A percentile compares a stretch with the other conserved stretches of the same genome.
Conservation (phyloP, 2,888 invertebrate species). For the Volucella zonaria region DNA sequence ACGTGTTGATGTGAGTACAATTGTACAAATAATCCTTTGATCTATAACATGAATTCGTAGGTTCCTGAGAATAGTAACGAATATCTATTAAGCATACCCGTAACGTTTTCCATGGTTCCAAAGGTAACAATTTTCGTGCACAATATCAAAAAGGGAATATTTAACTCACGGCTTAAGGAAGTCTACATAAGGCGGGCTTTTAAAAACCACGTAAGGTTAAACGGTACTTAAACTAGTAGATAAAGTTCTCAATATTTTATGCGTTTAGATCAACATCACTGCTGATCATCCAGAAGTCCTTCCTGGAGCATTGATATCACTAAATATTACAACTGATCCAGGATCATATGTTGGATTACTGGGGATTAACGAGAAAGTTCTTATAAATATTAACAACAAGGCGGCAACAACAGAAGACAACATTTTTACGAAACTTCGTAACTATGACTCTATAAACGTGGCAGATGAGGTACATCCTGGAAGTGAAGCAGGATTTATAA, state of each 20-base stretch:
- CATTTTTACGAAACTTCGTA: slow-evolving; percentile 25
- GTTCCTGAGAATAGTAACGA: slow-evolving; percentile 47
- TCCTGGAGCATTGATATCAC: slow-evolving; percentile 89
- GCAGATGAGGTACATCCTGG: slow-evolving; percentile 78
- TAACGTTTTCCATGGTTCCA: slow-evolving; percentile 49
- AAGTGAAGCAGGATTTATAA: slow-evolving; percentile 76
- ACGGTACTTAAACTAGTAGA: not conserved
- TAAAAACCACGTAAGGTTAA: slow-evolving; percentile 45
- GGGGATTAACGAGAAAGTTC: slow-evolving; percentile 91
- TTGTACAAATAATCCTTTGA: not conserved
- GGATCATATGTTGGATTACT: slow-evolving; percentile 92
- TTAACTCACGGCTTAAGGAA: slow-evolving; percentile 24
- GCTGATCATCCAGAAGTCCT: slow-evolving; percentile 84
- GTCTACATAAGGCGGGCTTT: slow-evolving; percentile 34
- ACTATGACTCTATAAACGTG: slow-evolving; percentile 80
- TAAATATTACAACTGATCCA: slow-evolving; percentile 90
- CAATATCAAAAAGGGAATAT: not conserved
- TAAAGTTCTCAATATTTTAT: not conserved
- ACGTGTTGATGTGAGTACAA: slow-evolving; percentile 84
- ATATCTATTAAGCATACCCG: slow-evolving; percentile 5
- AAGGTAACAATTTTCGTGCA: slow-evolving; percentile 50
- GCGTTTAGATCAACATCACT: slow-evolving; percentile 55
- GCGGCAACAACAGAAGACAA: slow-evolving; percentile 19
- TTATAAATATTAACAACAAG: slow-evolving; percentile 87
- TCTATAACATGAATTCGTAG: slow-evolving; percentile 26